Conservation (phyloP, 2,888 invertebrate species). For the Platynereis dumerilii region DNA sequence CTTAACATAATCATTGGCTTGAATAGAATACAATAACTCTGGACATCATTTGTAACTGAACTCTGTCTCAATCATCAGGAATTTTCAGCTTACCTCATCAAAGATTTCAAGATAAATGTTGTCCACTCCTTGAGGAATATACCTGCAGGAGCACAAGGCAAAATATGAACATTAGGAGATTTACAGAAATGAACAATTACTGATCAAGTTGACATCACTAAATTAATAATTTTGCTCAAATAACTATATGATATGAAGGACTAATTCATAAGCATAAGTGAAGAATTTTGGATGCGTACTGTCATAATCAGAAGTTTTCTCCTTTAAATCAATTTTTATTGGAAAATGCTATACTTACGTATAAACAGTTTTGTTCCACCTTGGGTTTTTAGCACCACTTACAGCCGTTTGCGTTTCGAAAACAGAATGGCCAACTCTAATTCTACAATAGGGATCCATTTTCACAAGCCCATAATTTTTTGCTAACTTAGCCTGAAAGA, state of each 20-base stretch:
- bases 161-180: not conserved
- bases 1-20: too few relatives aligned
- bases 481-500: constrained; percentile 67
- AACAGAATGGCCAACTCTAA: constrained; percentile 90
- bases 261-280: too few relatives aligned
- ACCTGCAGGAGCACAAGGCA: constrained; percentile 67
- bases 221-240: too few relatives aligned
- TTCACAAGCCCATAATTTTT: constrained; percentile 94
- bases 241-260: too few relatives aligned
- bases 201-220: too few relatives aligned
- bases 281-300: too few relatives aligned
- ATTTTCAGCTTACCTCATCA: constrained; percentile 89
- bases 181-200: not conserved
- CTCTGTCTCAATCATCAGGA: too few relatives aligned
- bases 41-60: too few relatives aligned
- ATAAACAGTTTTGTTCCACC: constrained; percentile 95
- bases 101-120: constrained; percentile 91
- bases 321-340: too few relatives aligned
- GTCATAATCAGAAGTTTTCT: too few relatives aligned
- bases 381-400: constrained; percentile 92
- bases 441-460: constrained; percentile 95
- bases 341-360: constrained; percentile 69
- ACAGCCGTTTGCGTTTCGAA: constrained; percentile 95
- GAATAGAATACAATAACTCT: too few relatives aligned
- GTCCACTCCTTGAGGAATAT: constrained; percentile 86